Percentiles rank a stretch among this genome's conserved stretches.
These are phyloP conservation scores for Calycopis cecrops DNA, from an alignment of 1,140 invertebrate genomes.

Conservation along the genomic window DNA sequence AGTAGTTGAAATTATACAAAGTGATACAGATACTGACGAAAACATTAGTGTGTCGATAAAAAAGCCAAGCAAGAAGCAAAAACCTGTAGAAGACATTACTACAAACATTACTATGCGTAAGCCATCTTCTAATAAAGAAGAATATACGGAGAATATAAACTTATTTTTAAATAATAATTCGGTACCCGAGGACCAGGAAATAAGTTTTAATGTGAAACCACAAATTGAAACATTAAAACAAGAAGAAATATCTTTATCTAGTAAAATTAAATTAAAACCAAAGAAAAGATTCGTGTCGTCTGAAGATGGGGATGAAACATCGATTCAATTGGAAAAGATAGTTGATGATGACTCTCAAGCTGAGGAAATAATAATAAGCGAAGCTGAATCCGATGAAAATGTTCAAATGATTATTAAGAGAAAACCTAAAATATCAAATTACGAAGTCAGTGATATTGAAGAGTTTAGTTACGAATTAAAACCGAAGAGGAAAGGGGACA, in stretches of 20 bases:
- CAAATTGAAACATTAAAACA: conserved; percentile 77
- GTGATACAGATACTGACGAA: conserved; percentile 79
- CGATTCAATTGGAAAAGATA: conserved; percentile 81
- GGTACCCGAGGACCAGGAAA: conserved; percentile 71
- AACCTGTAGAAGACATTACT: conserved; percentile 35
- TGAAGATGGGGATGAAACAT: conserved; percentile 82
- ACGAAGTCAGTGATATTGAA: conserved; percentile 76
- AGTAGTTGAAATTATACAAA: conserved; percentile 82
- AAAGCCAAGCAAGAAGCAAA: conserved; percentile 34
- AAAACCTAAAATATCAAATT: conserved; percentile 66
- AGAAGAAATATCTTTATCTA: conserved; percentile 87
- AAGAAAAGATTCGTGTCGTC: conserved; percentile 78
- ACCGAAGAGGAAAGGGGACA: conserved; percentile 53
- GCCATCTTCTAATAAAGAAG: conserved; percentile 32
- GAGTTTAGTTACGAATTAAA: conserved; percentile 75
- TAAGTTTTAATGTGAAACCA: conserved; percentile 74
- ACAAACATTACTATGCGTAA: conserved; percentile 33
- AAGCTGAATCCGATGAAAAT: conserved; percentile 66
- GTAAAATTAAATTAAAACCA: conserved; percentile 83
- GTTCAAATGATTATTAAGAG: conserved; percentile 74
- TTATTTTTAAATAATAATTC: conserved; percentile 73
- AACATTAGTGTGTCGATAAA: conserved; percentile 48
- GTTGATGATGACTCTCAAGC: conserved; percentile 76
- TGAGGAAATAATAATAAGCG: conserved; percentile 65
- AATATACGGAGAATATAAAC: conserved; percentile 67